A percentile compares a stretch with the other conserved stretches of the same genome.
These are phyloP conservation scores for Drymonia ruficornis DNA, from an alignment of 2,888 invertebrate species.

Conservation along the genomic window DNA sequence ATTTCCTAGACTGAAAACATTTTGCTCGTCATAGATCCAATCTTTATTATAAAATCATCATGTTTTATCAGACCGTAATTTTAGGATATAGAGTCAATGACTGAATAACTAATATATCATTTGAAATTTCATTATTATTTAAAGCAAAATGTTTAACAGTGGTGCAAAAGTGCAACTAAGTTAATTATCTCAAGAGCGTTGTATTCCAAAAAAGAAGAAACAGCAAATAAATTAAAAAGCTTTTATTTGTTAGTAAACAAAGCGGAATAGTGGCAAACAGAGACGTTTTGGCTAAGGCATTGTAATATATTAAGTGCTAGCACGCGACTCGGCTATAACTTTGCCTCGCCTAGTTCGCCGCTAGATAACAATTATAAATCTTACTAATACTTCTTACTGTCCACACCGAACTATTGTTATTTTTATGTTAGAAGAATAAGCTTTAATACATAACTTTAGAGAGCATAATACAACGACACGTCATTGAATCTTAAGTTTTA, in stretches of 20 bases:
- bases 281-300: constrained; percentile 73
- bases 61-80: too few relatives aligned
- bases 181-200: constrained; percentile 18
- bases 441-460: constrained; percentile 20
- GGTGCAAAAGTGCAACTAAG: constrained; percentile 2
- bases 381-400: constrained; percentile 76
- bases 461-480: constrained; percentile 13
- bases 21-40: too few relatives aligned
- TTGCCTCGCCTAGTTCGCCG: constrained; percentile 69
- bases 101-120: too few relatives aligned
- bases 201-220: constrained; percentile 26
- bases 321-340: constrained; percentile 78
- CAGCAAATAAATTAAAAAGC: constrained; percentile 45
- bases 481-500: constrained; percentile 15
- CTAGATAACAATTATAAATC: constrained; percentile 81
- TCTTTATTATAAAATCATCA: too few relatives aligned
- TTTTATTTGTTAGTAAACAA: constrained; percentile 70
- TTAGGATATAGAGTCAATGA: too few relatives aligned
- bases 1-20: too few relatives aligned
- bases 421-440: constrained; percentile 30
- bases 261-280: constrained; percentile 66
- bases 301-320: constrained; percentile 75
- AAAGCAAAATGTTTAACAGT: too few relatives aligned
- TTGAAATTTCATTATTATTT: too few relatives aligned
- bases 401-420: constrained; percentile 55